Conservation (phyloP, 2,888 invertebrate species). For the Tenodera sinensis region DNA sequence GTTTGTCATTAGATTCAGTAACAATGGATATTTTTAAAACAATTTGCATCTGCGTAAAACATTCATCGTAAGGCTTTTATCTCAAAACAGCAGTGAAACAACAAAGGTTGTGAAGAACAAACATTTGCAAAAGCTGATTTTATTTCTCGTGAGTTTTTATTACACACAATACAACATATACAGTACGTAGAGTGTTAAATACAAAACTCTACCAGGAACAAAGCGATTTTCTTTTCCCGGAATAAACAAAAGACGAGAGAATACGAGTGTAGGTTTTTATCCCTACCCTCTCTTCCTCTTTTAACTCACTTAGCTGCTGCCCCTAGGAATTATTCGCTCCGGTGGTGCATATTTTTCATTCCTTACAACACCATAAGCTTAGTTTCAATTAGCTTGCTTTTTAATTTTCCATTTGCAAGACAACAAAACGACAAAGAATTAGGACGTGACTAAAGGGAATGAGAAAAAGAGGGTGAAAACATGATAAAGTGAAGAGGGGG, state of each 20-base stretch:
- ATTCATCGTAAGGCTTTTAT: too few species aligned
- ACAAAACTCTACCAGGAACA: background rate
- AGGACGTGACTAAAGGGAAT: background rate
- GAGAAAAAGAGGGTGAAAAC: background rate
- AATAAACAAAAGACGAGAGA: background rate
- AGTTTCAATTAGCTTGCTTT: slow-evolving; percentile 29
- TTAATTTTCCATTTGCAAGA: slow-evolving; percentile 25
- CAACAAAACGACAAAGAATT: slow-evolving; percentile 19
- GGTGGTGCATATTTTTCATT: slow-evolving; percentile 25
- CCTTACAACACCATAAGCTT: slow-evolving; percentile 18
- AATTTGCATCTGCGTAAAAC: too few species aligned
- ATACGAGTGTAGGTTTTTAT: background rate
- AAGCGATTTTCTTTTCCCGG: background rate
- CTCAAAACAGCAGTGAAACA: too few species aligned
- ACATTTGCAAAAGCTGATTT: background rate
- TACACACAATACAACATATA: background rate
- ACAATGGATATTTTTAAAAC: too few species aligned
- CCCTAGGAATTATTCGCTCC: slow-evolving; percentile 13
- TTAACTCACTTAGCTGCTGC: background rate
- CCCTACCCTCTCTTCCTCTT: background rate
- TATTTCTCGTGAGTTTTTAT: background rate
- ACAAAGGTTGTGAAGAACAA: too few species aligned
- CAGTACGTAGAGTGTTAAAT: background rate
- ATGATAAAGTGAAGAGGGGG: background rate
- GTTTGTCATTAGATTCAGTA: too few species aligned